phyloP scores from a whole-genome alignment of 2,797 vertebrate genomes.

The Telmatherina bonti region DNA sequence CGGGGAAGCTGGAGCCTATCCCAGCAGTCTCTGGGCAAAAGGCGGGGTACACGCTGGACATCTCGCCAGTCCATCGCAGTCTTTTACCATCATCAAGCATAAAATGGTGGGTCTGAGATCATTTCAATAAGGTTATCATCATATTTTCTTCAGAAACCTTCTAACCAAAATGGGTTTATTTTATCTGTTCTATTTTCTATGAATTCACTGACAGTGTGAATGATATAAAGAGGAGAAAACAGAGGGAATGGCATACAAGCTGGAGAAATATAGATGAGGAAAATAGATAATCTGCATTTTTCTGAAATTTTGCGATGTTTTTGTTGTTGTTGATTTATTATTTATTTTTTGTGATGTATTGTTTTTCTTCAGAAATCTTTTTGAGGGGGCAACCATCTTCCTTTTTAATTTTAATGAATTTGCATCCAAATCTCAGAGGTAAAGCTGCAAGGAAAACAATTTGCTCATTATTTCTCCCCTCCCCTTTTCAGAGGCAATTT shows the following conservation, averaged over 20 bases:
- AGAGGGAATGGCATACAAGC: slow-evolving; percentile 14
- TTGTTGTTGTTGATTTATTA: no score
- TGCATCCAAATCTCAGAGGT: slow-evolving; percentile 39
- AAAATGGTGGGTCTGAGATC: background rate
- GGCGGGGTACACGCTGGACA: no score
- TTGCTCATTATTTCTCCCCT: slow-evolving; percentile 54
- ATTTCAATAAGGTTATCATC: background rate
- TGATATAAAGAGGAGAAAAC: slow-evolving; percentile 8
- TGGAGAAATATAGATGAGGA: background rate
- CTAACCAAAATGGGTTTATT: background rate
- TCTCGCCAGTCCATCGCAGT: no score
- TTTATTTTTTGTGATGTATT: slow-evolving; percentile 2
- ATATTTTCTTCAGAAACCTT: background rate
- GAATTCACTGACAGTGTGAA: background rate
- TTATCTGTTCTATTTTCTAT: slow-evolving; percentile 4
- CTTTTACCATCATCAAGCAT: no score
- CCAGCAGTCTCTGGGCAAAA: no score
- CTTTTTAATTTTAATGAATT: slow-evolving; percentile 63
- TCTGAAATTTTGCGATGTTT: no score
- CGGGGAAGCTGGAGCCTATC: no score
- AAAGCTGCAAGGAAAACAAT: slow-evolving; percentile 47
- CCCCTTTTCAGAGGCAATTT: slow-evolving; percentile 6
- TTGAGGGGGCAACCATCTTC: slow-evolving; percentile 37
- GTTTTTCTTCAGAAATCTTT: slow-evolving; percentile 38
- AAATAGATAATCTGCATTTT: no score